Base-by-base conservation (phyloP, 1,140 invertebrate genomes). In the Sarcophaga peregrina region DNA sequence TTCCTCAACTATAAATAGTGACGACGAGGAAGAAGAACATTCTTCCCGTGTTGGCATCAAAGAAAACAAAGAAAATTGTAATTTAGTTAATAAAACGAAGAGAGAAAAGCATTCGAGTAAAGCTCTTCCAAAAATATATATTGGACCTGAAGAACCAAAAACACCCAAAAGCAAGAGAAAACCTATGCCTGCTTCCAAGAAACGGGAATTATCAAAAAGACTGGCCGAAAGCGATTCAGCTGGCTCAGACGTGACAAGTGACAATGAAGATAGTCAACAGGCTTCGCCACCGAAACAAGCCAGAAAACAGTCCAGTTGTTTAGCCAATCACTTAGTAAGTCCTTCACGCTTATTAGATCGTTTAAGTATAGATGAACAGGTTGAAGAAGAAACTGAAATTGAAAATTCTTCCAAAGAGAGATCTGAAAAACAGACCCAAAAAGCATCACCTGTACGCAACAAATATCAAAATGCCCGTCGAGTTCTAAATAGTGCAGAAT, bases 401-500 rank as follows among this genome's bases (percentile, higher is more conserved):
- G 7, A 68, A 68, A 25, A 20, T 9, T 9, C 13, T 52, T 10
- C 8, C 9, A 52, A 25, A 48, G 15, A 73, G 82, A 54, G 5
- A 25, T 58, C 80, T 8, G 73, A 50, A 15, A 68, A 68, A 68
- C 17, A n/a, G 17, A 25, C 62, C 9, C 25, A 37, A 37, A 81
- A 25, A 37, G 75, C 82, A 48, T 37, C 50, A 46, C 50, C 82
- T 47, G 83, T 84, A 3, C 54, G 86, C 84, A 87, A 83, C 74
- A 92, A 91, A 86, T 94, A 93, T 85, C 91, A 92, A 81, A 92
- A 91, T 86, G 93, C 93, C 2, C 90, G 93, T 54, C 91, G 94
- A 87, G 94, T 93, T 0, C 91, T 97, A 0, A 95, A 96, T 87
- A 95, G 95, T 84, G 92, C 93, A 6, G 90, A 92, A 68, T 94